phyloP scores from a whole-genome alignment of 2,113 vertebrate species.

The Nipponia nippon region DNA sequence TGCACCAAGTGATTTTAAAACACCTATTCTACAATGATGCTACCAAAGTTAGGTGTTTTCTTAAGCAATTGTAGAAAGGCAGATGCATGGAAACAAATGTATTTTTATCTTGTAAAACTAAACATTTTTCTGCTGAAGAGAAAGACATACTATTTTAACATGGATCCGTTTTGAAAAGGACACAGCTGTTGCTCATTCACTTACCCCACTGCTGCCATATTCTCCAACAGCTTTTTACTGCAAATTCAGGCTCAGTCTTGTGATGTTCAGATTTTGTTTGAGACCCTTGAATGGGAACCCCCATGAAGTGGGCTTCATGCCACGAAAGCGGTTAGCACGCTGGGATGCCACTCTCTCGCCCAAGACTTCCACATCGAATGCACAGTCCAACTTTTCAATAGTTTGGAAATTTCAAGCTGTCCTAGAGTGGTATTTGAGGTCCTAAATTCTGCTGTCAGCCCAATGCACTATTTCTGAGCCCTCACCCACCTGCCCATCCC shows the following conservation, averaged over 20 bases:
- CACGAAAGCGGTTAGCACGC: accelerated
- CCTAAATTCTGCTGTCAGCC: neutral
- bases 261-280: neutral
- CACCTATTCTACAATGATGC: neutral
- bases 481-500: neutral
- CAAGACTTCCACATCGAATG: neutral
- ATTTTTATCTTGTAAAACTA: neutral
- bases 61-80: neutral
- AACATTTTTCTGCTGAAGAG: neutral
- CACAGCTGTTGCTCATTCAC: neutral
- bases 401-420: neutral
- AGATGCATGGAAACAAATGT: neutral
- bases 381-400: neutral
- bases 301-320: neutral
- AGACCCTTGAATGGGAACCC: neutral
- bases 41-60: neutral
- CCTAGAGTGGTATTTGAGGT: neutral
- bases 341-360: no score
- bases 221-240: neutral
- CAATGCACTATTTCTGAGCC: neutral
- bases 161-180: neutral
- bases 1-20: neutral
- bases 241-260: neutral
- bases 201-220: neutral
- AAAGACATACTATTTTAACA: neutral